A percentile compares a stretch with the other conserved stretches of the same genome.
These are phyloP conservation scores for Simalia tracyae DNA, from an alignment of 2,797 vertebrate species.

Conservation along the genomic window DNA sequence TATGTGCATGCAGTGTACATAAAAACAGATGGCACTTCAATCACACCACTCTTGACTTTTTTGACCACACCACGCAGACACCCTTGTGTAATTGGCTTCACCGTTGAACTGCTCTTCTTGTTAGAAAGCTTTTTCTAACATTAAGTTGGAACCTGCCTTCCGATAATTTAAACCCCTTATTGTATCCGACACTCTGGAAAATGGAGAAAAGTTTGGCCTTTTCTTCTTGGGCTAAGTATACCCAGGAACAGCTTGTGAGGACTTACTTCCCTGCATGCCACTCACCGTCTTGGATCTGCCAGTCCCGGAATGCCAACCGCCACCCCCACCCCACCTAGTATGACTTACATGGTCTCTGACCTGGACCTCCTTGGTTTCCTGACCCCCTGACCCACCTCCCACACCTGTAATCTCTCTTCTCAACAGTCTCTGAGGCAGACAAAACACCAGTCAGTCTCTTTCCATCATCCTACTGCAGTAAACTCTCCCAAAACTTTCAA, in stretches of 20 bases:
- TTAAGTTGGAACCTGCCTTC: neutral
- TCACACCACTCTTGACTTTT: neutral
- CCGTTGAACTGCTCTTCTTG: neutral
- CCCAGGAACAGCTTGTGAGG: neutral
- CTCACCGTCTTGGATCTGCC: neutral
- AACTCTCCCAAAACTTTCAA: slow-evolving; percentile 16
- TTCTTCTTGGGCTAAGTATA: neutral
- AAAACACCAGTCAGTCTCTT: slow-evolving; percentile 14
- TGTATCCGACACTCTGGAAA: neutral
- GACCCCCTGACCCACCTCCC: neutral
- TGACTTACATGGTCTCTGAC: neutral
- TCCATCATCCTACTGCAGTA: slow-evolving; percentile 17
- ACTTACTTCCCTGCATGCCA: neutral
- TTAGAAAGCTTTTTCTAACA: neutral
- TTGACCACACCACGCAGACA: neutral
- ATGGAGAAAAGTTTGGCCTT: neutral
- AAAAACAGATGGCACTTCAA: neutral
- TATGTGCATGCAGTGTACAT: neutral
- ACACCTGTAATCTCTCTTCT: neutral
- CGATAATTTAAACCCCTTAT: neutral
- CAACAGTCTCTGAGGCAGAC: neutral
- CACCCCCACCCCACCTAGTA: neutral
- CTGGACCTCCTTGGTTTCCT: neutral
- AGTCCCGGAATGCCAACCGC: neutral
- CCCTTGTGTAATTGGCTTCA: neutral